Percentiles rank a stretch among this genome's conserved stretches.
Evolutionary conservation across 2,888 invertebrate genomes (phyloP).

Genomic region (Cheilosia scutellata): DNA sequence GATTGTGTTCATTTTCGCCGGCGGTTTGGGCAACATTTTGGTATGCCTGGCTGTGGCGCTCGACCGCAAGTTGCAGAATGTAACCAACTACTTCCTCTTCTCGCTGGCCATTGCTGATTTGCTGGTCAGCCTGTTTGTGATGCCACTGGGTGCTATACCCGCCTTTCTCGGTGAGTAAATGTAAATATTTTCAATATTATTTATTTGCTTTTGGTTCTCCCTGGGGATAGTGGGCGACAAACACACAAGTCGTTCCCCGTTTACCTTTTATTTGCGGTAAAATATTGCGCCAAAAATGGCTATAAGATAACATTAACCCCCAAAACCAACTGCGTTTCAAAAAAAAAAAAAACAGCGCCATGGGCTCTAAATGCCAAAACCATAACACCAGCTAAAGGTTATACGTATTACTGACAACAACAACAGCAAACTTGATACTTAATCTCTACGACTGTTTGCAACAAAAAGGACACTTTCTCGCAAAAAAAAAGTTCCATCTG

Average conservation of each 20-base stretch:
- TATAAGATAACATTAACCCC: too few species aligned
- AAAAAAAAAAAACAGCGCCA: too few species aligned
- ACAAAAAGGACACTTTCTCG: background rate
- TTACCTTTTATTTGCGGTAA: too few species aligned
- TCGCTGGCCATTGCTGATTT: conserved; percentile 97
- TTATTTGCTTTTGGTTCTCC: background rate
- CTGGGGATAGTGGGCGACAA: too few species aligned
- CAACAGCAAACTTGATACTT: too few species aligned
- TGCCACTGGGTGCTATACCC: conserved; percentile 97
- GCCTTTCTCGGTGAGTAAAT: conserved; percentile 94
- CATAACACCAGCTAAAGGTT: too few species aligned
- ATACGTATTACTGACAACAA: too few species aligned
- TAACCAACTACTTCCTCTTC: conserved; percentile 97
- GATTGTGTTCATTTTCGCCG: conserved; percentile 93
- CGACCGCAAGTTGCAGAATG: conserved; percentile 95
- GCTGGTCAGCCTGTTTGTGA: conserved; percentile 96
- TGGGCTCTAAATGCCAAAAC: too few species aligned
- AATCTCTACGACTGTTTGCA: background rate
- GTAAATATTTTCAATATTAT: background rate
- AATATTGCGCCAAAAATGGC: too few species aligned
- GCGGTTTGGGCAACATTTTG: conserved; percentile 95
- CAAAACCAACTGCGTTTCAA: too few species aligned
- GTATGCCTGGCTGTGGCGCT: conserved; percentile 96
- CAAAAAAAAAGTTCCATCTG: background rate
- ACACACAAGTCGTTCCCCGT: too few species aligned